Conservation (phyloP, 2,113 vertebrate genomes). For the Chionis minor region DNA sequence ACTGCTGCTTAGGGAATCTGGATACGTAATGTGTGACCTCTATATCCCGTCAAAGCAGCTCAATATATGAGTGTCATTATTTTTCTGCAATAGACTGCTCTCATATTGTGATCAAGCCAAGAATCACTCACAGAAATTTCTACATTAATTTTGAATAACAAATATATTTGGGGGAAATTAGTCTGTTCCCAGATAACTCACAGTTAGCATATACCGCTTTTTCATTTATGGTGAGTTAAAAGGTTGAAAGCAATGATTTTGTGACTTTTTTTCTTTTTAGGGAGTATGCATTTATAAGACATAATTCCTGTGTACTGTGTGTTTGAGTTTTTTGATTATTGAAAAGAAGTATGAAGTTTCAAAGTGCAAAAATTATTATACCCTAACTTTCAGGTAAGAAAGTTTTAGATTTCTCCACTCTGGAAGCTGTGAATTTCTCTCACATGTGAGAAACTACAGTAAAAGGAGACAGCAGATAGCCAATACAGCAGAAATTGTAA, state of each 20-base stretch:
- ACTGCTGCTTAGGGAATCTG: background rate
- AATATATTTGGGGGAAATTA: slow-evolving; percentile 37
- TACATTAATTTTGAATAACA: slow-evolving; percentile 38
- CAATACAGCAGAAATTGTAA: background rate
- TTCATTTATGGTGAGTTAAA: background rate
- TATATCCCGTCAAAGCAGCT: background rate
- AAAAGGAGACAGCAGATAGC: background rate
- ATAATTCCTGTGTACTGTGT: background rate
- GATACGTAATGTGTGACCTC: background rate
- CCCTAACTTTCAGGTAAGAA: background rate
- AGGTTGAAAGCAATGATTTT: background rate
- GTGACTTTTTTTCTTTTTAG: background rate
- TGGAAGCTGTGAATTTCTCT: background rate
- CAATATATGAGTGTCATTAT: slow-evolving; percentile 1
- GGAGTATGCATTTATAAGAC: background rate
- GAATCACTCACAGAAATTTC: slow-evolving; percentile 18
- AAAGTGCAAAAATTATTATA: background rate
- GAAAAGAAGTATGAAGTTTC: background rate
- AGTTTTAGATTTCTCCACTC: background rate
- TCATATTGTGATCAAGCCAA: background rate
- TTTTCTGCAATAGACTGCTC: background rate
- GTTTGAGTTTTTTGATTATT: background rate
- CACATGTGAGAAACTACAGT: background rate
- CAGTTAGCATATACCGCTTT: background rate
- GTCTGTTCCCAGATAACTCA: background rate